phyloP scores from a whole-genome alignment of 1,140 invertebrate species.

The Araneus ventricosus region DNA sequence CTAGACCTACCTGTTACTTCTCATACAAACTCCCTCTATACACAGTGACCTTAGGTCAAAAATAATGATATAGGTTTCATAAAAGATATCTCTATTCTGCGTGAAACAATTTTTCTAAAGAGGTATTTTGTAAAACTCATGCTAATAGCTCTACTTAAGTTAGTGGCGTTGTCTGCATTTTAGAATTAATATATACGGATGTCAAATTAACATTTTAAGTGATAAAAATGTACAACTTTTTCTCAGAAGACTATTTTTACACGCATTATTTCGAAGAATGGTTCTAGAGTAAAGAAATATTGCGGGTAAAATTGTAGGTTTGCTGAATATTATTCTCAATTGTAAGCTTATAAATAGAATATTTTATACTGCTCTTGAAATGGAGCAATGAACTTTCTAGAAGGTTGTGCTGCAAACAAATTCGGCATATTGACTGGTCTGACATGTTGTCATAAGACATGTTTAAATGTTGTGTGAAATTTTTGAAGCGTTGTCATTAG shows the following conservation, averaged over 20 bases:
- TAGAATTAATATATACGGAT: background rate
- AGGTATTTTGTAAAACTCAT: conserved; percentile 25
- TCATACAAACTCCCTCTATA: conserved; percentile 33
- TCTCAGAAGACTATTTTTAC: background rate
- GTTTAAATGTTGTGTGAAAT: background rate
- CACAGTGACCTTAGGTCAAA: conserved; percentile 4
- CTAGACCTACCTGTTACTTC: conserved; percentile 31
- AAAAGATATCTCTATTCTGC: conserved; percentile 8
- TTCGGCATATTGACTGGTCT: background rate
- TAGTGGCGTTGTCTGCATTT: background rate
- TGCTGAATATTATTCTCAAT: conserved; percentile 11
- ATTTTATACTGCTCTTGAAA: background rate
- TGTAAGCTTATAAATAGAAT: conserved; percentile 11
- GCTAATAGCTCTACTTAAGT: background rate
- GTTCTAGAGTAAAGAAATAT: background rate
- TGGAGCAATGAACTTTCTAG: background rate
- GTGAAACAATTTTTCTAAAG: background rate
- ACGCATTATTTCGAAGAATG: background rate
- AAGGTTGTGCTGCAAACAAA: background rate
- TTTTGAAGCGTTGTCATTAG: background rate
- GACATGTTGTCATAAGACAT: background rate
- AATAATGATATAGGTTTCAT: conserved; percentile 15
- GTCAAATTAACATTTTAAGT: conserved; percentile 5
- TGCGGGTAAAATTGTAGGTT: background rate
- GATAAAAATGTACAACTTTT: background rate